phyloP scores from a whole-genome alignment of 2,797 vertebrate genomes.

The Oreortyx pictus region DNA sequence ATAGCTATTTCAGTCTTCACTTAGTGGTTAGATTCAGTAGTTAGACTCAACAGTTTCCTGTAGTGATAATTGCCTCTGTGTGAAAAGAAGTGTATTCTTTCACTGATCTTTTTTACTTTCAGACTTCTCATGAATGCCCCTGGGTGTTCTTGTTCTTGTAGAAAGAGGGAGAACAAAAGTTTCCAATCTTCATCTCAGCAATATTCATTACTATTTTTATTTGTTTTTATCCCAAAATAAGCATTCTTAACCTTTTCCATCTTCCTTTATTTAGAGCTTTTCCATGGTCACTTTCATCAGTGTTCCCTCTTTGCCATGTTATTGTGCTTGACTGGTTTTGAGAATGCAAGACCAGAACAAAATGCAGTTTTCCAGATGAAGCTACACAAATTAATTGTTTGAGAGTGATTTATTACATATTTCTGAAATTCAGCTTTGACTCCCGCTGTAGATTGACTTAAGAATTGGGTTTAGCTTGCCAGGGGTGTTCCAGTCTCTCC shows the following conservation, averaged over 20 bases:
- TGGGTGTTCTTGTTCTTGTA: neutral
- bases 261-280: neutral
- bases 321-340: neutral
- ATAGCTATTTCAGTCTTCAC: neutral
- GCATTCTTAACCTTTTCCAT: slow-evolving; percentile 5
- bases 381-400: neutral
- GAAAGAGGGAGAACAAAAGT: neutral
- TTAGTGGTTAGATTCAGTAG: neutral
- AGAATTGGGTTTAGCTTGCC: neutral
- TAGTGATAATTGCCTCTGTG: neutral
- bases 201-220: slow-evolving; percentile 20
- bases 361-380: neutral
- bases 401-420: neutral
- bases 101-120: neutral
- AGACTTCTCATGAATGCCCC: slow-evolving; percentile 13
- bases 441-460: neutral
- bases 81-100: slow-evolving; percentile 20
- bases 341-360: neutral
- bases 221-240: slow-evolving; percentile 30
- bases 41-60: neutral
- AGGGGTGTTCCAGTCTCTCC: neutral
- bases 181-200: neutral
- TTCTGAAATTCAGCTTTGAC: neutral
- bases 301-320: neutral
- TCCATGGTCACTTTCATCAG: neutral